A percentile compares a stretch with the other conserved stretches of the same genome.
phyloP scores from a whole-genome alignment of 2,888 invertebrate genomes.

The Agonopterix arenella region DNA sequence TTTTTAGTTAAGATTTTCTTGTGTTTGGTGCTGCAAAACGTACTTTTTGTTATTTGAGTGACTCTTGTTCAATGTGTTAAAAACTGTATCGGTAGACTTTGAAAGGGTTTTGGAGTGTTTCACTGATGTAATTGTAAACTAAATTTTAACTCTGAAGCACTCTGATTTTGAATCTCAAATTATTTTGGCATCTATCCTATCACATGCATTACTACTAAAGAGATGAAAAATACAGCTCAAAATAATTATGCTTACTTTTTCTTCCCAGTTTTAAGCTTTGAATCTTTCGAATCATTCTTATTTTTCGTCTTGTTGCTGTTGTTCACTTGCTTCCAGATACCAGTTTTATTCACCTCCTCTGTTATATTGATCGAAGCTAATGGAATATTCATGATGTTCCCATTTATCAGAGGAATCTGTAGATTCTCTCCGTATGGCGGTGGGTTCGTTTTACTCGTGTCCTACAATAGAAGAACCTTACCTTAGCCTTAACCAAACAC shows the following conservation, averaged over 20 bases:
- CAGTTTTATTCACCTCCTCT: slow-evolving; percentile 94
- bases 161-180: not conserved
- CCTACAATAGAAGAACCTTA: slow-evolving; percentile 53
- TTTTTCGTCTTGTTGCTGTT: slow-evolving; percentile 76
- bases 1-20: slow-evolving; percentile 84
- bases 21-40: slow-evolving; percentile 72
- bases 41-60: too few relatives aligned
- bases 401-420: slow-evolving; percentile 91
- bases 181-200: not conserved
- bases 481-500: slow-evolving; percentile 18
- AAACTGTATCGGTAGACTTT: too few relatives aligned
- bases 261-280: slow-evolving; percentile 57
- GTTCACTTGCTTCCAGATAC: slow-evolving; percentile 96
- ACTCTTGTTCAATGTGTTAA: too few relatives aligned
- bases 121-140: too few relatives aligned
- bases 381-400: slow-evolving; percentile 93
- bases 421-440: slow-evolving; percentile 80
- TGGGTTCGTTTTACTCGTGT: slow-evolving; percentile 64
- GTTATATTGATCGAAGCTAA: slow-evolving; percentile 91
- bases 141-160: too few relatives aligned
- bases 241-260: slow-evolving; percentile 51
- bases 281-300: slow-evolving; percentile 44
- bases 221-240: not conserved
- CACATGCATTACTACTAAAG: not conserved
- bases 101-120: too few relatives aligned